Base-by-base conservation (phyloP, 1,140 invertebrate species). In the Neoseiulus cucumeris region DNA sequence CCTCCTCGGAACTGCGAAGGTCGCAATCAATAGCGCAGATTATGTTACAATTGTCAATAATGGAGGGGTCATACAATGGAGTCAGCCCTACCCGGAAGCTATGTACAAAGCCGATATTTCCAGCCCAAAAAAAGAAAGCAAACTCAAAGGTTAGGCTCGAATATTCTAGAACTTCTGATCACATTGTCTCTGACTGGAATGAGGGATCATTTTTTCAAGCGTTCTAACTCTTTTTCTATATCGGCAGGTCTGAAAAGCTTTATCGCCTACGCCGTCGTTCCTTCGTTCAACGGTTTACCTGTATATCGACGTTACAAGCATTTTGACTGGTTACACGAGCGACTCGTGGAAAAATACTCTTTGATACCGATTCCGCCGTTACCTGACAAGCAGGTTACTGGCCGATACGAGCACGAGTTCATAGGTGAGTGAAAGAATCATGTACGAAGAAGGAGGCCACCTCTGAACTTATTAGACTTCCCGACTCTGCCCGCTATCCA, bases 281-380 rank as follows among this genome's bases (percentile, higher is more conserved):
- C 91, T 22, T 91, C 89, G 66, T 83, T 78, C 65, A 93, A 88
- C 74, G 89, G 89, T 74, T 89, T 93, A 72, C 87, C 91, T 82
- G 93, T 97, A 12, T 92, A 89, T 65, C 81, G 94, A 71, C 82
- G 94, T 71, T 98, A 97, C 76, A 98, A 98, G 77, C 94, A 98
- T 76, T 98, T 98, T 79, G 93, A 98, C 79, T 98, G 94, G 94
- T 75, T 98, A 55, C 91, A 96, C 76, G 89, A 92, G 72, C 81
- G 91, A 69, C 78, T 98, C 66, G 84, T 85, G 71, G 89, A 89
- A 70, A 98, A 98, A 76, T 98, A 91, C 75, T 85, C 87, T 68
- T 81, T 92, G 29, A 87, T 97, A 72, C 89, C 92, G 1, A 88
- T 97, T 70, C 93, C 94, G 55, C 93, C 94, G 18, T 75, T 98